A percentile compares a stretch with the other conserved stretches of the same genome.
Conservation (phyloP, 2,113 vertebrate species). For the Catharus bicknelli region DNA sequence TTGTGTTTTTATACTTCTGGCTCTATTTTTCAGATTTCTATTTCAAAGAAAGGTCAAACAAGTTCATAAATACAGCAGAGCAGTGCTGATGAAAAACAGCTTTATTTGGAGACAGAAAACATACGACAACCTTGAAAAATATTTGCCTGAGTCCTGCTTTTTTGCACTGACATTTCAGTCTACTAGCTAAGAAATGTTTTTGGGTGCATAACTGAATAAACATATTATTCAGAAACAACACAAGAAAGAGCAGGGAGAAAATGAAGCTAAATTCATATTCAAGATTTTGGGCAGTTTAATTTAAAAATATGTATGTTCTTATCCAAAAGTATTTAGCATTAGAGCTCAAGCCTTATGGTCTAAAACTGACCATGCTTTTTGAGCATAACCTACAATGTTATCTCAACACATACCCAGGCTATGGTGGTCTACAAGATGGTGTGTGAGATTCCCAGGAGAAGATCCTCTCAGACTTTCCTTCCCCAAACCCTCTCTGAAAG, state of each 20-base stretch:
- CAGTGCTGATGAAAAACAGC: background rate
- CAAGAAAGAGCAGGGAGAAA: background rate
- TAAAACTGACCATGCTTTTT: background rate
- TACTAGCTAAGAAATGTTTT: background rate
- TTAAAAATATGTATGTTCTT: background rate
- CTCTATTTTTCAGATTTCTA: background rate
- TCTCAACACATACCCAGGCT: background rate
- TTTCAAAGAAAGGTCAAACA: background rate
- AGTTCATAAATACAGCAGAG: background rate
- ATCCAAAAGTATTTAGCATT: background rate
- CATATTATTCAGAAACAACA: background rate
- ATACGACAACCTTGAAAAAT: background rate
- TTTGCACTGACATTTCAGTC: background rate
- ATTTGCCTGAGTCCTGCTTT: background rate
- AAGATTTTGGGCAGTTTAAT: background rate
- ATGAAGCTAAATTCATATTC: background rate
- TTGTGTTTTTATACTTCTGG: background rate
- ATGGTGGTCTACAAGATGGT: rapidly evolving
- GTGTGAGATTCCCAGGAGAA: background rate
- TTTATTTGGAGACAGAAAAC: background rate
- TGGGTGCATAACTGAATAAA: background rate
- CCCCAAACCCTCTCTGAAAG: background rate
- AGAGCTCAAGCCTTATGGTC: background rate
- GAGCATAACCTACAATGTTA: background rate
- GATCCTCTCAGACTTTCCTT: background rate